These are phyloP conservation scores for Drosophila mercatorum DNA, from an alignment of 2,888 invertebrate species.

Conservation along the genomic window DNA sequence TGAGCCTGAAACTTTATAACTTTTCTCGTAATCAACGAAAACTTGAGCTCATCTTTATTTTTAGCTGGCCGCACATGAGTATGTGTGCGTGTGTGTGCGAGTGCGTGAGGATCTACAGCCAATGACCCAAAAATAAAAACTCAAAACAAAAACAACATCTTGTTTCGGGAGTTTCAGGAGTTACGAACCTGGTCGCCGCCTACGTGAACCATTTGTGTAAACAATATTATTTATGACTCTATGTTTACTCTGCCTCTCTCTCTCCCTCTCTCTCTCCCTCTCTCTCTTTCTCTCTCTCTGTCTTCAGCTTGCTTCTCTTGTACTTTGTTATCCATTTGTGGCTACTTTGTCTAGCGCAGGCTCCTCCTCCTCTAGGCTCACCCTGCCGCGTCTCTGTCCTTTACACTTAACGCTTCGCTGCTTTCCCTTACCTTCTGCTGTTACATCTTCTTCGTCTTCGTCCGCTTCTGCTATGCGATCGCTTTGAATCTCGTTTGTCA, in stretches of 20 bases:
- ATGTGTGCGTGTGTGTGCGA: background rate
- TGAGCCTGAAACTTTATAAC: conserved; percentile 71
- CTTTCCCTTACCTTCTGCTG: conserved; percentile 48
- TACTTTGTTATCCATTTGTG: conserved; percentile 36
- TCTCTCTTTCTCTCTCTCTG: background rate
- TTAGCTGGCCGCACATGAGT: conserved; percentile 45
- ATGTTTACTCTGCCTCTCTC: conserved; percentile 6
- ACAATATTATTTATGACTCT: conserved; percentile 73
- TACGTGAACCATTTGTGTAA: conserved; percentile 74
- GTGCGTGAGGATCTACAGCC: conserved; percentile 61
- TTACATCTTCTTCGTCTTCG: conserved; percentile 9
- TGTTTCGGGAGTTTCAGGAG: conserved; percentile 58
- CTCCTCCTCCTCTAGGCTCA: conserved; percentile 28
- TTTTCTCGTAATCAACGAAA: conserved; percentile 61
- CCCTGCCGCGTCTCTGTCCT: conserved; percentile 48
- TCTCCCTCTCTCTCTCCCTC: background rate
- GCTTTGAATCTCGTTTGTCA: conserved; percentile 75
- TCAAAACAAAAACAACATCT: conserved; percentile 13
- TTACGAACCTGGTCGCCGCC: conserved; percentile 42
- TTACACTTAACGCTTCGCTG: conserved; percentile 69
- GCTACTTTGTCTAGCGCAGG: conserved; percentile 37
- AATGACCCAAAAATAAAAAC: conserved; percentile 60
- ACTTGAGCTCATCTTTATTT: conserved; percentile 75
- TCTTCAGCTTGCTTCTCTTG: conserved; percentile 35
- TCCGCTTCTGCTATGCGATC: conserved; percentile 50